These are phyloP conservation scores for Rhinoderma darwinii DNA, from an alignment of 2,113 vertebrate species.

Conservation along the genomic window DNA sequence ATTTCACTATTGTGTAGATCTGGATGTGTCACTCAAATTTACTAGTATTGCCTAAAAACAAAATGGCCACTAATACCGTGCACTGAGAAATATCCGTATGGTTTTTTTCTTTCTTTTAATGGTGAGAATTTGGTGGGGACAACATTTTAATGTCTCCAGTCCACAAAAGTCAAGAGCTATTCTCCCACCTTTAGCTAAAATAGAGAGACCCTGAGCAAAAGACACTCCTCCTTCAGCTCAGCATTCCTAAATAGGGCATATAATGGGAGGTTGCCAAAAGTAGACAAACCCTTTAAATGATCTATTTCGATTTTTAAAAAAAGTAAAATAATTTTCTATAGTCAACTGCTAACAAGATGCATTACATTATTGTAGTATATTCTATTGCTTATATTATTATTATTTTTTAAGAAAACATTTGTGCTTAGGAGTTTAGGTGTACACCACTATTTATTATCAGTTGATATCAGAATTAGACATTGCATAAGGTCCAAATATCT, in stretches of 20 bases:
- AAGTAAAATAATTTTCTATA: neutral
- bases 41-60: too few species aligned
- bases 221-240: neutral
- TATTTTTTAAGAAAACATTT: neutral
- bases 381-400: neutral
- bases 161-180: too few species aligned
- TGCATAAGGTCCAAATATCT: neutral
- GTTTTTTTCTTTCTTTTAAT: too few species aligned
- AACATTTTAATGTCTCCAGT: too few species aligned
- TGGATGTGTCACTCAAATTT: too few species aligned
- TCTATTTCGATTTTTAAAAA: neutral
- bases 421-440: too few species aligned
- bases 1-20: too few species aligned
- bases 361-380: neutral
- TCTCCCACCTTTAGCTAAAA: neutral
- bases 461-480: too few species aligned
- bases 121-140: too few species aligned
- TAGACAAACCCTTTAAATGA: neutral
- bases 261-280: neutral
- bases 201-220: neutral
- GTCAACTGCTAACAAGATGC: neutral
- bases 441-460: too few species aligned
- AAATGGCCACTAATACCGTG: too few species aligned
- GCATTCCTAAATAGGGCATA: neutral
- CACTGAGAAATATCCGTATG: too few species aligned